Conservation (phyloP, 2,888 invertebrate genomes). For the Amiota communis region DNA sequence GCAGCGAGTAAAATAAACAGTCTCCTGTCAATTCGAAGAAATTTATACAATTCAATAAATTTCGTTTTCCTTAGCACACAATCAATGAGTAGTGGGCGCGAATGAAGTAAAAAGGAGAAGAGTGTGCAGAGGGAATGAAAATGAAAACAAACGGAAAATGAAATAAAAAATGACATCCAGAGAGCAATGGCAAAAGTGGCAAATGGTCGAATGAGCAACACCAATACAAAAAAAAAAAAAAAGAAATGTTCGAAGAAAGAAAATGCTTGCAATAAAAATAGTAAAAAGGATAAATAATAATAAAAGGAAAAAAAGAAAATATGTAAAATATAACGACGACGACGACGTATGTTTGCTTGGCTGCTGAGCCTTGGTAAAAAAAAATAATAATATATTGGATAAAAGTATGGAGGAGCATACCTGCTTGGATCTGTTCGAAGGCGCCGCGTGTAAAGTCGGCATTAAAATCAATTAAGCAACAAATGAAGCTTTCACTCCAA, state of each 20-base stretch:
- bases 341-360: too few species aligned
- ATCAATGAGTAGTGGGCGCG: too few species aligned
- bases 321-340: background rate
- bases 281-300: background rate
- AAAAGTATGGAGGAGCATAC: background rate
- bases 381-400: background rate
- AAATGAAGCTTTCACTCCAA: slow-evolving; percentile 48
- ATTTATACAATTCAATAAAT: slow-evolving; percentile 69
- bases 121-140: slow-evolving; percentile 4
- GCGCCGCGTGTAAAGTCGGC: slow-evolving; percentile 40
- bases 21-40: slow-evolving; percentile 59
- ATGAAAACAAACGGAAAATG: slow-evolving; percentile 58
- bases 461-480: slow-evolving; percentile 69
- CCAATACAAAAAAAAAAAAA: background rate
- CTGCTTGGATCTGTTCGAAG: slow-evolving; percentile 17
- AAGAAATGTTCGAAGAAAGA: too few species aligned
- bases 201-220: slow-evolving; percentile 32
- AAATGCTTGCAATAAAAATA: too few species aligned
- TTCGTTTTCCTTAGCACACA: slow-evolving; percentile 42
- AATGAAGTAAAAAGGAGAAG: background rate
- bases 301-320: background rate
- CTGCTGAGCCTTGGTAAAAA: too few species aligned
- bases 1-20: slow-evolving; percentile 54
- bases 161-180: slow-evolving; percentile 50
- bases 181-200: slow-evolving; percentile 40